These are phyloP conservation scores for Ichneumoninae sp. DNA, from an alignment of 2,888 invertebrate species.

Conservation along the genomic window DNA sequence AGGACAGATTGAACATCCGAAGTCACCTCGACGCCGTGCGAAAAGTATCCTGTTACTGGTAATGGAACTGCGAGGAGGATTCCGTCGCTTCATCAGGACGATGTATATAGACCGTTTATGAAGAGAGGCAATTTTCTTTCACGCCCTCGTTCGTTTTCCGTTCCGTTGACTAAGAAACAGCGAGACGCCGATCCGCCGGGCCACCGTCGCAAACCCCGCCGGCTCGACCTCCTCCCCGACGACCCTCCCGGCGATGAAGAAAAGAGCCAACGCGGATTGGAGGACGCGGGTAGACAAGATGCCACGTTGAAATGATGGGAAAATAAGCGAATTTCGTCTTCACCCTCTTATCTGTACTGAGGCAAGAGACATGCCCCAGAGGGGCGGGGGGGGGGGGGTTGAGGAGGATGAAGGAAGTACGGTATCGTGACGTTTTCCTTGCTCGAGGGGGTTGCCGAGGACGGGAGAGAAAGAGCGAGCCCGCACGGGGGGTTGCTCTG, in stretches of 20 bases:
- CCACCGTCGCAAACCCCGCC: background rate
- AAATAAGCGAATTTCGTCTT: constrained; percentile 84
- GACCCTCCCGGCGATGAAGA: constrained; percentile 76
- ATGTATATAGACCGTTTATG: constrained; percentile 80
- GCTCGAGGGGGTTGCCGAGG: constrained; percentile 4
- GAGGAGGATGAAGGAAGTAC: constrained; percentile 35
- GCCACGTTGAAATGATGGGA: constrained; percentile 82
- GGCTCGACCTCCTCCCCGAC: background rate
- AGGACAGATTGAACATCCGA: constrained; percentile 27
- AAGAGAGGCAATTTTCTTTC: constrained; percentile 83
- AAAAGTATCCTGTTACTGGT: constrained; percentile 61
- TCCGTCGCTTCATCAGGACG: constrained; percentile 80
- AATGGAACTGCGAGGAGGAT: constrained; percentile 64
- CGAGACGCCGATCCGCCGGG: constrained; percentile 21
- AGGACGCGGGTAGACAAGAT: constrained; percentile 77
- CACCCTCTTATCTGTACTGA: constrained; percentile 71
- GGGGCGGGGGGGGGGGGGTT: background rate
- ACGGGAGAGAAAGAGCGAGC: constrained; percentile 40
- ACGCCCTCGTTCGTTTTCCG: constrained; percentile 69
- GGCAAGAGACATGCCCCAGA: constrained; percentile 47
- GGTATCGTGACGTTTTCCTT: constrained; percentile 63
- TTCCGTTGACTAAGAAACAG: constrained; percentile 10
- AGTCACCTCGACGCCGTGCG: constrained; percentile 8
- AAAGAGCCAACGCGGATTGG: constrained; percentile 72
- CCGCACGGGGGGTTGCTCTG: constrained; percentile 37